Evolutionary conservation across 2,797 vertebrate species (phyloP).

Genomic region (Ctenochaetus hawaiiensis): DNA sequence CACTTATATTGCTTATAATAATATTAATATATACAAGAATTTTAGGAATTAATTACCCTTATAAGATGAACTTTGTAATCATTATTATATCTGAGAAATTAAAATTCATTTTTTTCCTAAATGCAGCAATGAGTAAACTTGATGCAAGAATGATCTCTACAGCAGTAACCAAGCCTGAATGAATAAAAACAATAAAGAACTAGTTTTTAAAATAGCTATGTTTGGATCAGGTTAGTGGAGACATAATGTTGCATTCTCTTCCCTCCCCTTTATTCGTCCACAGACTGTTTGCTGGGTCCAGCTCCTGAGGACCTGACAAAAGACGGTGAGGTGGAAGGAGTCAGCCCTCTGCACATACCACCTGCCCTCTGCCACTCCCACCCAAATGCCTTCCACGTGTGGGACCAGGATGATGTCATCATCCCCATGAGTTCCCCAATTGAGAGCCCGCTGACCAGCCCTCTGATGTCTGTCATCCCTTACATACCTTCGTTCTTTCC

Average conservation of each 20-base stretch:
- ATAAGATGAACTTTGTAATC: neutral
- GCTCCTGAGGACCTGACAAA: conserved; percentile 73
- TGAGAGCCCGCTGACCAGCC: conserved; percentile 71
- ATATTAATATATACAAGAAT: neutral
- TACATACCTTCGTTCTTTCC: conserved; percentile 85
- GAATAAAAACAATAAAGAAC: too few species aligned
- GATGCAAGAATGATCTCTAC: too few species aligned
- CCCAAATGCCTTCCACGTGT: conserved; percentile 85
- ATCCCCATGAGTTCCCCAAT: conserved; percentile 70
- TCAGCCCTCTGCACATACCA: conserved; percentile 70
- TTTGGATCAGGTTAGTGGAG: too few species aligned
- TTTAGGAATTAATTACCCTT: neutral
- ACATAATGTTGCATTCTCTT: neutral
- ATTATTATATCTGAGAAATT: too few species aligned
- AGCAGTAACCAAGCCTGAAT: neutral
- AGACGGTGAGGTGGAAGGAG: conserved; percentile 52
- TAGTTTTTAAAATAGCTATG: neutral
- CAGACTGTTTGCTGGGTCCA: conserved; percentile 88
- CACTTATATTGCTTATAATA: too few species aligned
- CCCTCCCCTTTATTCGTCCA: neutral
- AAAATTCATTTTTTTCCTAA: neutral
- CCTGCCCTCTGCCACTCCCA: conserved; percentile 73
- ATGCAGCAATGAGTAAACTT: neutral
- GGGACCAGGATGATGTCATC: conserved; percentile 84
- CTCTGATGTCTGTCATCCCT: conserved; percentile 79